A percentile compares a stretch with the other conserved stretches of the same genome.
phyloP scores from a whole-genome alignment of 2,797 vertebrate genomes.

The Vespertilio murinus region DNA sequence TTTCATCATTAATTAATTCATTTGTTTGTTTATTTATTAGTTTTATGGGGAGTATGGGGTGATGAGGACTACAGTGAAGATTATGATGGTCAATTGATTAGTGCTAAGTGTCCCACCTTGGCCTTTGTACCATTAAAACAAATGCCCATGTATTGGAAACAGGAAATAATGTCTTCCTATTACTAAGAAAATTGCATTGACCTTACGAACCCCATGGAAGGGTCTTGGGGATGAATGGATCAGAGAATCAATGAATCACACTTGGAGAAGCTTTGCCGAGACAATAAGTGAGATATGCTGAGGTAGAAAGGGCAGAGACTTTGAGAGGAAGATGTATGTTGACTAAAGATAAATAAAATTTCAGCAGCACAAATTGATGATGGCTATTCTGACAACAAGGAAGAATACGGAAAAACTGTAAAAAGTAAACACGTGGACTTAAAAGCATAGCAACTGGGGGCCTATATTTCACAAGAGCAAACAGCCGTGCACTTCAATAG shows the following conservation, averaged over 20 bases:
- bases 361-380: slow-evolving; percentile 41
- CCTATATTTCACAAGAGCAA: slow-evolving; percentile 23
- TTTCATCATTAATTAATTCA: too few species aligned
- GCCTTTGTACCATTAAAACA: not conserved
- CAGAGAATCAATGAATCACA: not conserved
- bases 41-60: not conserved
- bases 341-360: slow-evolving; percentile 51
- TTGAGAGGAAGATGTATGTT: not conserved
- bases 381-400: not conserved
- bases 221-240: not conserved
- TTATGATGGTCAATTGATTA: too few species aligned
- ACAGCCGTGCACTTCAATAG: not conserved
- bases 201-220: not conserved
- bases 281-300: not conserved
- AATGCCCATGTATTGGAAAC: not conserved
- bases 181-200: not conserved
- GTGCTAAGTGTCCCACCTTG: not conserved
- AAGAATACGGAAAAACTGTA: slow-evolving; percentile 29
- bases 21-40: not conserved
- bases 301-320: not conserved
- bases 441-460: not conserved
- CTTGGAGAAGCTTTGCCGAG: not conserved
- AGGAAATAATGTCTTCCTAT: not conserved
- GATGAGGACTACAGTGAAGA: not conserved
- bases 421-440: slow-evolving; percentile 28